phyloP scores from a whole-genome alignment of 2,888 invertebrate species.

The Operophtera brumata region DNA sequence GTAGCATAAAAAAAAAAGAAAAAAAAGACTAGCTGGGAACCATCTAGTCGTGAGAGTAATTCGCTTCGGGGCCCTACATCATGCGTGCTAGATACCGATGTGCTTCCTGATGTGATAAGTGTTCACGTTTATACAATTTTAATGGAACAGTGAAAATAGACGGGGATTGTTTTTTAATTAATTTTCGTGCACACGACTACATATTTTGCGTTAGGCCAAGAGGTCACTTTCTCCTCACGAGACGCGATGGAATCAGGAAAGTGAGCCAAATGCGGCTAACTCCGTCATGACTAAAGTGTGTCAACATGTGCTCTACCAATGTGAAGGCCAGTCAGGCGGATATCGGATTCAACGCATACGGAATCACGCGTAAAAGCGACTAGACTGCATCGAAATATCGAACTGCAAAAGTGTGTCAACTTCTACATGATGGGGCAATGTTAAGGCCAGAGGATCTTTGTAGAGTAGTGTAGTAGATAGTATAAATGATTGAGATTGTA shows the following conservation, averaged over 20 bases:
- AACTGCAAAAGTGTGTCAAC: background rate
- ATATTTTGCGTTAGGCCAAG: slow-evolving; percentile 9
- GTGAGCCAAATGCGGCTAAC: slow-evolving; percentile 32
- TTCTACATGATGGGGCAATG: background rate
- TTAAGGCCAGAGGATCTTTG: background rate
- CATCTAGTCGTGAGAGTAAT: too few relatives aligned
- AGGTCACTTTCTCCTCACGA: slow-evolving; percentile 48
- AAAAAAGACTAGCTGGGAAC: too few relatives aligned
- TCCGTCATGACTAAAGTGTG: slow-evolving; percentile 21
- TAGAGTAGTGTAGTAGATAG: background rate
- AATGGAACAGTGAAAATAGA: too few relatives aligned
- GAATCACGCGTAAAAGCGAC: background rate
- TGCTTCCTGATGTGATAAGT: too few relatives aligned
- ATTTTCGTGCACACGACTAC: too few relatives aligned
- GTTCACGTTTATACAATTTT: too few relatives aligned
- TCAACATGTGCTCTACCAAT: slow-evolving; percentile 49
- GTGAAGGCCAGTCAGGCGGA: slow-evolving; percentile 65
- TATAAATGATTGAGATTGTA: background rate
- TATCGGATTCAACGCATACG: slow-evolving; percentile 38
- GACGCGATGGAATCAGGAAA: slow-evolving; percentile 32
- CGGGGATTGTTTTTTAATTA: too few relatives aligned
- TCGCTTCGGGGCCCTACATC: too few relatives aligned
- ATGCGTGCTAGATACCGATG: too few relatives aligned
- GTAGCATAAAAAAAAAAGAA: too few relatives aligned
- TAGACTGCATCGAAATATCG: background rate